Percentiles rank a stretch among this genome's conserved stretches.
phyloP scores from a whole-genome alignment of 2,888 invertebrate genomes.

The Acronicta aceris region DNA sequence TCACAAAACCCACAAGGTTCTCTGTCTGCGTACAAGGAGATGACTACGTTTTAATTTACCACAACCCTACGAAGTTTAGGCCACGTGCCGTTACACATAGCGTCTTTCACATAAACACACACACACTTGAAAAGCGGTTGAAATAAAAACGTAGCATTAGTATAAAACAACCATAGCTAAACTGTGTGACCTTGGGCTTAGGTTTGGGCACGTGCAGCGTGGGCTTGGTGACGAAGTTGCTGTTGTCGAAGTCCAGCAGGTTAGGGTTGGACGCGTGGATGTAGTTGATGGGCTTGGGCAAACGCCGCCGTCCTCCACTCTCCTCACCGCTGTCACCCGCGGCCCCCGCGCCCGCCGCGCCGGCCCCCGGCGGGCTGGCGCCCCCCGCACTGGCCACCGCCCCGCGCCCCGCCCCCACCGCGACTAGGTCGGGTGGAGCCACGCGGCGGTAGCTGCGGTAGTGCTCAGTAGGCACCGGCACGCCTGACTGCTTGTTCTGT shows the following conservation, averaged over 20 bases:
- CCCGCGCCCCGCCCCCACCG: conserved; percentile 65
- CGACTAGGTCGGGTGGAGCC: conserved; percentile 92
- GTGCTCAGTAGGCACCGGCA: conserved; percentile 94
- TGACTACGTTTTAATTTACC: not conserved
- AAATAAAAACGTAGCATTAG: no score
- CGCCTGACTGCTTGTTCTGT: conserved; percentile 75
- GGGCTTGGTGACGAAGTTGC: conserved; percentile 73
- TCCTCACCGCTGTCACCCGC: conserved; percentile 46
- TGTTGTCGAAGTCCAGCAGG: conserved; percentile 90
- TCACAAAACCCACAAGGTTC: conserved; percentile 91
- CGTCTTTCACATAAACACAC: no score
- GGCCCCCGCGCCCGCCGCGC: conserved; percentile 64
- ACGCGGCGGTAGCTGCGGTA: conserved; percentile 90
- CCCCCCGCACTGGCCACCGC: conserved; percentile 30
- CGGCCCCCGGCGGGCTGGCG: conserved; percentile 62
- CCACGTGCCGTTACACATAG: not conserved
- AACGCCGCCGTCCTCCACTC: conserved; percentile 48
- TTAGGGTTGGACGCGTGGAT: conserved; percentile 93
- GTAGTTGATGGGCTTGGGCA: conserved; percentile 89
- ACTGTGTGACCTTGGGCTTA: conserved; percentile 53
- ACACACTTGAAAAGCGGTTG: no score
- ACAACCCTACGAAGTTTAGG: no score
- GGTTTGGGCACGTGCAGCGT: conserved; percentile 71
- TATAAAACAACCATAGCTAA: no score
- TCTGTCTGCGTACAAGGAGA: conserved; percentile 71